Percentiles rank a stretch among this genome's conserved stretches.
Conservation (phyloP, 2,888 invertebrate species). For the Yponomeuta malinellus region DNA sequence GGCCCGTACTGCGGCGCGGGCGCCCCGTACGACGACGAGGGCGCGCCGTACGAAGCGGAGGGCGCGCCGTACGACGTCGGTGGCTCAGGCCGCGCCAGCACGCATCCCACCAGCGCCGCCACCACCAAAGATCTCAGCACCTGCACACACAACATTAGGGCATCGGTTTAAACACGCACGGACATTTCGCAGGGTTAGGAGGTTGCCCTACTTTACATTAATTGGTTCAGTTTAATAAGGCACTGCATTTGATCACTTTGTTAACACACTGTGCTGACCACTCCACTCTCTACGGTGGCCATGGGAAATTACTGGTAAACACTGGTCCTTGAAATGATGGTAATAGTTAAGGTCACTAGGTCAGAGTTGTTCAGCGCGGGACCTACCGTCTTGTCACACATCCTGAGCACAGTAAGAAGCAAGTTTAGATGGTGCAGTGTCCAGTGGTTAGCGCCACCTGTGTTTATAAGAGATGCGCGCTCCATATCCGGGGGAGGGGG, state of each 20-base stretch:
- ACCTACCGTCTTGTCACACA: conserved; percentile 72
- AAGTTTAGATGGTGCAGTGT: conserved; percentile 62
- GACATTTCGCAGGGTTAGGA: neutral
- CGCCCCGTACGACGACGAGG: conserved; percentile 60
- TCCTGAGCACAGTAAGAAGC: conserved; percentile 55
- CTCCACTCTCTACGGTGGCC: neutral
- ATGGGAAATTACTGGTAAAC: neutral
- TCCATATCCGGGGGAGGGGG: conserved; percentile 71
- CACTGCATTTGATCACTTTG: conserved; percentile 17
- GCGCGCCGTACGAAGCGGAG: conserved; percentile 57
- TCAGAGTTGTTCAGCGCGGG: conserved; percentile 23
- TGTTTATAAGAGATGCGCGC: conserved; percentile 70
- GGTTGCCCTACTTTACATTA: neutral
- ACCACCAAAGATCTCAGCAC: conserved; percentile 61
- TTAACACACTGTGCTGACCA: conserved; percentile 20
- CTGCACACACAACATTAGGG: conserved; percentile 40
- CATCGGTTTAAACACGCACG: conserved; percentile 9
- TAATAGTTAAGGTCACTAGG: conserved; percentile 37
- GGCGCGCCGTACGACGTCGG: conserved; percentile 77
- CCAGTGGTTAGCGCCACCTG: conserved; percentile 61
- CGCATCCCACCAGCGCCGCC: conserved; percentile 60
- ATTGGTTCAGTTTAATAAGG: neutral
- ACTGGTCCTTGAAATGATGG: neutral
- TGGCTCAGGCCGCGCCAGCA: conserved; percentile 72
- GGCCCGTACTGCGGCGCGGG: conserved; percentile 82